Evolutionary conservation across 2,888 invertebrate species (phyloP).

Genomic region (Leucania comma): DNA sequence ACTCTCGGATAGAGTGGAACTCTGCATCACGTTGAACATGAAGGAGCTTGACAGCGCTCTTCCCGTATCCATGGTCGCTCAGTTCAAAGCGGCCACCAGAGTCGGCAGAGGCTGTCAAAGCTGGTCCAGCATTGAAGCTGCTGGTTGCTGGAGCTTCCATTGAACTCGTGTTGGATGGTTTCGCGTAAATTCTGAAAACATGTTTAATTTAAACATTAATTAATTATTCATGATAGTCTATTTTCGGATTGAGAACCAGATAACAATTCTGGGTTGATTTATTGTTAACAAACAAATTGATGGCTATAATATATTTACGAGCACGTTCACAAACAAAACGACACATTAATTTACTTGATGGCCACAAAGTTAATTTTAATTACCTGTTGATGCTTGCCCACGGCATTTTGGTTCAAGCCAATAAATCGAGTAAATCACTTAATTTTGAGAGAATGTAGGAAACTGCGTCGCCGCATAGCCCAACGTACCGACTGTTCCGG

Average conservation of each 20-base stretch:
- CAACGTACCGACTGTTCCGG: conserved; percentile 76
- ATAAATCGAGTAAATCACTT: conserved; percentile 78
- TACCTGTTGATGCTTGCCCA: conserved; percentile 90
- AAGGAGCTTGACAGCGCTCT: conserved; percentile 93
- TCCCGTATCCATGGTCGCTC: conserved; percentile 93
- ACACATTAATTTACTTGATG: conserved; percentile 12
- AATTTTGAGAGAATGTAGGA: conserved; percentile 85
- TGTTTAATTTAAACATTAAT: conserved; percentile 34
- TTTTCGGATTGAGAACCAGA: conserved; percentile 46
- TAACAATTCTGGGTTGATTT: conserved; percentile 47
- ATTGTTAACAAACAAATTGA: conserved; percentile 41
- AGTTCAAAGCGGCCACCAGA: conserved; percentile 91
- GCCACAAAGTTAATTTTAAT: conserved; percentile 52
- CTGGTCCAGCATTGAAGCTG: conserved; percentile 62
- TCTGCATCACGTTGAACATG: conserved; percentile 93
- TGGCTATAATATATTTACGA: conserved; percentile 8
- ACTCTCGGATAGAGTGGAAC: conserved; percentile 93
- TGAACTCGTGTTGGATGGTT: conserved; percentile 85
- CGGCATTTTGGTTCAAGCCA: conserved; percentile 78
- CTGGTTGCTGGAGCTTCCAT: conserved; percentile 68
- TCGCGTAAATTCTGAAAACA: conserved; percentile 86
- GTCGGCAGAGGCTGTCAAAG: conserved; percentile 83
- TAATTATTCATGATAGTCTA: conserved; percentile 28
- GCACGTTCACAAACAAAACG: conserved; percentile 16
- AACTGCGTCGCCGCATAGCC: conserved; percentile 83